Conservation (phyloP, 2,113 vertebrate species). For the Pachypanchax playfairii region DNA sequence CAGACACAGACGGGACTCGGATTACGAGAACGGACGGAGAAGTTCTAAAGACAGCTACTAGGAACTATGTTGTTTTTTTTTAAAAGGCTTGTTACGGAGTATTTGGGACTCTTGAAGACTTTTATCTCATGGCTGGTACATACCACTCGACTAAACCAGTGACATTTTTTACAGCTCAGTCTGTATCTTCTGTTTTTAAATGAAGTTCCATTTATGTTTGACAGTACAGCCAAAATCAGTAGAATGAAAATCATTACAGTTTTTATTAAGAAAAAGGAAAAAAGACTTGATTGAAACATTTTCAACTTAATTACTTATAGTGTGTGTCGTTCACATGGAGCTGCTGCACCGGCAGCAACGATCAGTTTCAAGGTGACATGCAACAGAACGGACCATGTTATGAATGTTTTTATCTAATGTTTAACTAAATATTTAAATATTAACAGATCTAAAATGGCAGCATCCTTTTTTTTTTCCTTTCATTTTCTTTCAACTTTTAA, state of each 20-base stretch:
- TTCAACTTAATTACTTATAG: constrained; percentile 48
- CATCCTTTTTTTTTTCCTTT: constrained; percentile 36
- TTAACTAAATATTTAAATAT: constrained; percentile 42
- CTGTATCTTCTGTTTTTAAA: constrained; percentile 28
- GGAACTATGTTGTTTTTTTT: constrained; percentile 20
- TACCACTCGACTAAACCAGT: constrained; percentile 3
- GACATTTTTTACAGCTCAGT: constrained; percentile 10
- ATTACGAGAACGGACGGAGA: constrained; percentile 84
- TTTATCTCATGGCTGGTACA: constrained; percentile 18
- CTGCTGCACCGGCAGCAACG: constrained; percentile 72
- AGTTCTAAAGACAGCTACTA: constrained; percentile 84
- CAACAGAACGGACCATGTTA: constrained; percentile 29
- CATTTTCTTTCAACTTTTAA: constrained; percentile 59
- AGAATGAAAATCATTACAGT: constrained; percentile 1
- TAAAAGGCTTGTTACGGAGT: neutral
- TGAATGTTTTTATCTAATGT: constrained; percentile 59
- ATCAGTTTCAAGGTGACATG: too few relatives aligned
- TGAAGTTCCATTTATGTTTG: constrained; percentile 52
- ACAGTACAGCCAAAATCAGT: constrained; percentile 56
- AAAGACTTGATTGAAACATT: constrained; percentile 14
- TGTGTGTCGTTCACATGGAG: constrained; percentile 73
- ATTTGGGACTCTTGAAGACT: constrained; percentile 5
- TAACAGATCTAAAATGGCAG: constrained; percentile 32
- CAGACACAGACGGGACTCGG: constrained; percentile 83
- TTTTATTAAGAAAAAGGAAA: constrained; percentile 39